Evolutionary conservation across 2,888 invertebrate genomes (phyloP), one percentile per base, ranked within the genome.

Genomic region (Synergus gifuensis): DNA sequence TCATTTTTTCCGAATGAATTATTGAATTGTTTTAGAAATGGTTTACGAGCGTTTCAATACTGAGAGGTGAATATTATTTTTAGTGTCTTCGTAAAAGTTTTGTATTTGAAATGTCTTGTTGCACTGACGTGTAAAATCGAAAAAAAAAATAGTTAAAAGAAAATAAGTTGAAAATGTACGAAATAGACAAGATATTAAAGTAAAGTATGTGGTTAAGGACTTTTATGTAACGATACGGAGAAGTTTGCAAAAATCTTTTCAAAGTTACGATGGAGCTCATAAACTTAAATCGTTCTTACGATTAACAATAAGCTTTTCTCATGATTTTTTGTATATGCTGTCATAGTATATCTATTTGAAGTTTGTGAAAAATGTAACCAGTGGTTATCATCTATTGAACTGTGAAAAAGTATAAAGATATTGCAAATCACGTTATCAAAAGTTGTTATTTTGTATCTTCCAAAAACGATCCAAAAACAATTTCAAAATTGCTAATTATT

Each of bases 381-480:
- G 49, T 60, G 60, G 60, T 60, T 60, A 60, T 60, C 22, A 46
- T 60, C 60, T 60, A 60, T 60, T 54, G 49, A 54, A 28, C 36
- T 69, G 69, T 69, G 49, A 69, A 69, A 69, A 69, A 12, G 46
- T 69, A 73, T 73, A 73, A 73, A 73, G 73, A 73, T 73, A 73
- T 73, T 46, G 54, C 54, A 73, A 73, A 73, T 73, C 40, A 73
- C 28, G 54, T 54, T 73, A 54, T 16, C n/a, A 54, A 73, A 60
- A 12, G 11, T 14, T 16, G 11, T n/a, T 49, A 54, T 54, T 73
- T 73, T 73, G 49, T 73, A 36, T n/a, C 9, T 54, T 28, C 69
- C 67, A 67, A 5, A 36, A 36, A 4, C 36, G 36, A 36, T 36
- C 36, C 5, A 67, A 67, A 69, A 69, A 28, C 14, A 11, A 60